Evolutionary conservation across 2,888 invertebrate genomes (phyloP), one percentile per base, ranked within the genome.

Genomic region (Cataglyphis albicans): DNA sequence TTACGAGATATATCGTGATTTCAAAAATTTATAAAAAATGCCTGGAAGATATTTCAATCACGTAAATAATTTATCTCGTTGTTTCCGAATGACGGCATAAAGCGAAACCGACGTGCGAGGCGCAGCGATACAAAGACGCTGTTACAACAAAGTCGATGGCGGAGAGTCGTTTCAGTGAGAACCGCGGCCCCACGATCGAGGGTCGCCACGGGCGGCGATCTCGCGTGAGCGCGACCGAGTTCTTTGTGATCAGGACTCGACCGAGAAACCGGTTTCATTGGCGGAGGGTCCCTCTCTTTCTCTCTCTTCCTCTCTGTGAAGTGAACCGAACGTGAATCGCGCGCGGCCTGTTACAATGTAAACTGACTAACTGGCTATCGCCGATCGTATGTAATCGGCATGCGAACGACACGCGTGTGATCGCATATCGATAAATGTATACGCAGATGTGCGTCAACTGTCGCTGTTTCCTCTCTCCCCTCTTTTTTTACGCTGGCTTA

Each of bases 251-350:
- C 78, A 12, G 35, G 35, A 12, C 57, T 44, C 70, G 72, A 68
- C 68, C 41, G 70, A 59, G 78, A 78, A 78, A 78, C 78, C 78
- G 78, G 78, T 78, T 78, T 59, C 78, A 78, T 78, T 70, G 57
- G 78, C 78, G 59, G 41, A 59, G 70, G 70, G 38, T 32, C 52
- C 38, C 25, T 52, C 75, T 21, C 61, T 3, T 29, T 7, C 48
- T 7, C 29, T 6, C 44, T 6, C 21, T 21, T 15, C 32, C 1
- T 15, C 5, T 35, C 35, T 59, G 12, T 38, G 18, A 52, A 25
- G 32, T 18, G 25, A 55, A 63, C 48, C 52, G 64, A 75, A 64
- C 35, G 52, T 76, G 67, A 76, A 76, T 55, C 52, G 65, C 65
- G 38, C 64, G 48, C 44, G 32, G 75, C 10, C 25, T 35, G 55